Percentiles rank a stretch among this genome's conserved stretches.
Conservation (phyloP, 92 coral and sea anemone species). For the Parazoanthus swiftii region DNA sequence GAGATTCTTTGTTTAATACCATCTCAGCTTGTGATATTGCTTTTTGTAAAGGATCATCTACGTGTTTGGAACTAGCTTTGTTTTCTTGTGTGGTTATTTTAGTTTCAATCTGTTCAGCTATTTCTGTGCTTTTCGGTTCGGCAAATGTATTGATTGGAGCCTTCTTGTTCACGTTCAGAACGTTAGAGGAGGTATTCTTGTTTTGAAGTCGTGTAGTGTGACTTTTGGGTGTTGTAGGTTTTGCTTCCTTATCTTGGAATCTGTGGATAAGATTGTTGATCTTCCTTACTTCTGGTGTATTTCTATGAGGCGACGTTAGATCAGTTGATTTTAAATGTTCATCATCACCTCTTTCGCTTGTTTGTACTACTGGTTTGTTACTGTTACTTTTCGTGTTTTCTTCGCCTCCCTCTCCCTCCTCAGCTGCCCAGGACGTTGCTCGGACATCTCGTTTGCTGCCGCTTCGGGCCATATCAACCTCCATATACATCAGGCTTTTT, state of each 20-base stretch:
- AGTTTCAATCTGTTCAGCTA: neutral
- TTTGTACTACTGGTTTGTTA: neutral
- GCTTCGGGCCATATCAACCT: slow-evolving; percentile 6
- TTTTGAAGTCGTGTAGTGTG: neutral
- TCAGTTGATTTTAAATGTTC: neutral
- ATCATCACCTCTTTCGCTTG: neutral
- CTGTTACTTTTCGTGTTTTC: neutral
- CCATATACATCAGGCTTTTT: slow-evolving; percentile 33
- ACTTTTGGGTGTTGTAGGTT: neutral
- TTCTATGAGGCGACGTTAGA: neutral
- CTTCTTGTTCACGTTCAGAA: neutral
- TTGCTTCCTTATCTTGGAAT: neutral
- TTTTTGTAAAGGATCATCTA: neutral
- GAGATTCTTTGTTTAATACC: neutral
- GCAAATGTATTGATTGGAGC: neutral
- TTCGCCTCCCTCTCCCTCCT: neutral
- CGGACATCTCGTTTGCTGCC: neutral
- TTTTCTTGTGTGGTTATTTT: neutral
- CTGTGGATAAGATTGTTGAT: slow-evolving; percentile 9
- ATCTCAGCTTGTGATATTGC: neutral
- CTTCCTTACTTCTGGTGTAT: neutral
- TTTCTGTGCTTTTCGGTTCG: neutral
- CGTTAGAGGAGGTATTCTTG: neutral
- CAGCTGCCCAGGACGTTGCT: slow-evolving; percentile 30
- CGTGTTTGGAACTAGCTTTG: neutral